These are phyloP conservation scores for Brachymystax lenok DNA, from an alignment of 2,797 vertebrate genomes.

Conservation along the genomic window DNA sequence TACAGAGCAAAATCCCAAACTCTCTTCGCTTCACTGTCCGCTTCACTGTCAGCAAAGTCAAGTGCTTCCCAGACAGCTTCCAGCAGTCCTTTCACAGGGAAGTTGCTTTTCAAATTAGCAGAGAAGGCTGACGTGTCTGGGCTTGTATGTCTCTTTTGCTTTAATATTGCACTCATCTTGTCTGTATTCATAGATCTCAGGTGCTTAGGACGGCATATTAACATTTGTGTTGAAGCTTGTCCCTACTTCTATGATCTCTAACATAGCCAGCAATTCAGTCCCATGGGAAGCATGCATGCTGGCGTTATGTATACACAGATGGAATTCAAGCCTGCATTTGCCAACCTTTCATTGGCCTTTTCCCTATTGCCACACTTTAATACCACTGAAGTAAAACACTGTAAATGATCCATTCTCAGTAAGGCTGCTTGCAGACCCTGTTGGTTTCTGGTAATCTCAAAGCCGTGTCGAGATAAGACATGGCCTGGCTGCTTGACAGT, in stretches of 20 bases:
- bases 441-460: slow-evolving; percentile 38
- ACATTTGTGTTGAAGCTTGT: slow-evolving; percentile 48
- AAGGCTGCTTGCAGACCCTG: slow-evolving; percentile 25
- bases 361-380: slow-evolving; percentile 58
- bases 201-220: slow-evolving; percentile 39
- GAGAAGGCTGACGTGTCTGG: slow-evolving; percentile 38
- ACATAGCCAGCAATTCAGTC: slow-evolving; percentile 51
- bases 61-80: slow-evolving; percentile 8
- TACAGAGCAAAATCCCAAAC: neutral
- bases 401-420: slow-evolving; percentile 54
- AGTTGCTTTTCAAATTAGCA: slow-evolving; percentile 39
- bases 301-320: slow-evolving; percentile 53
- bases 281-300: slow-evolving; percentile 62
- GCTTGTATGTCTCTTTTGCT: slow-evolving; percentile 41
- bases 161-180: slow-evolving; percentile 39
- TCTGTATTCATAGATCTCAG: slow-evolving; percentile 39
- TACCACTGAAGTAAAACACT: slow-evolving; percentile 56
- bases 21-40: neutral
- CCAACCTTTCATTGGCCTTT: slow-evolving; percentile 59
- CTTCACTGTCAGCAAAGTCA: slow-evolving; percentile 9
- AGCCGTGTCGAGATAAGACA: slow-evolving; percentile 33
- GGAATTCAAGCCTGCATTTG: slow-evolving; percentile 61
- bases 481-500: slow-evolving; percentile 22
- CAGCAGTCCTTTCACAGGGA: slow-evolving; percentile 20
- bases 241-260: slow-evolving; percentile 56